Percentiles rank a stretch among this genome's conserved stretches.
These are phyloP conservation scores for Otocyon megalotis DNA, from an alignment of 2,113 vertebrate genomes.

Conservation along the genomic window DNA sequence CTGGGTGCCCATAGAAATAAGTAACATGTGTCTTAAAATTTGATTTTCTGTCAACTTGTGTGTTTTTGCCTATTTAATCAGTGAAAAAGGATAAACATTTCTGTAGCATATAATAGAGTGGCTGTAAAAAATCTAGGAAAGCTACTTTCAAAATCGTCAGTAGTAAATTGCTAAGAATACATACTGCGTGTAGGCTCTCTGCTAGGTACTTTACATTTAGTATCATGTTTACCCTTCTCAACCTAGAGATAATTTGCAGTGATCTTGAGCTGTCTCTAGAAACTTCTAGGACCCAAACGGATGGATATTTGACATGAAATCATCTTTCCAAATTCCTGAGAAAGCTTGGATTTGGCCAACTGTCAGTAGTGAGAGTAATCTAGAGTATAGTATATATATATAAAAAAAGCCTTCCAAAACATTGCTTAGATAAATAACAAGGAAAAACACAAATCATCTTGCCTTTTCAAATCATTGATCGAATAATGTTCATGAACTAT, in stretches of 20 bases:
- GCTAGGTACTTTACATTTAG: not conserved
- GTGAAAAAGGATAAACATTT: not conserved
- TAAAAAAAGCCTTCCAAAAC: not conserved
- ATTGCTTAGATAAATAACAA: not conserved
- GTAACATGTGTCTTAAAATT: not conserved
- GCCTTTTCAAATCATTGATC: not conserved
- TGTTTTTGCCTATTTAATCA: not conserved
- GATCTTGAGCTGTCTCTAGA: not conserved
- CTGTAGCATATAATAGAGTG: not conserved
- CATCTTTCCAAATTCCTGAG: not conserved
- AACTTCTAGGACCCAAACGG: not conserved
- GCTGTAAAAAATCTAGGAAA: not conserved
- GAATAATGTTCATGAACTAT: not conserved
- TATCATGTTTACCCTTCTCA: not conserved
- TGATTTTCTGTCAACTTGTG: not conserved
- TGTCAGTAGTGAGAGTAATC: not conserved
- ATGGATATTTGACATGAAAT: not conserved
- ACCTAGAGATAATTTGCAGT: not conserved
- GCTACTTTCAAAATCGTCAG: not conserved
- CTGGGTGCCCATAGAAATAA: not conserved
- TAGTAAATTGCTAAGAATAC: not conserved
- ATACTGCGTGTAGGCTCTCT: not conserved
- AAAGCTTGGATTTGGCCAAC: not conserved
- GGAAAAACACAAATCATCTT: not conserved
- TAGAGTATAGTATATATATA: not conserved